Percentiles rank a stretch among this genome's conserved stretches.
Evolutionary conservation across 2,888 invertebrate species (phyloP).

Genomic region (Polyommatus iphigenia): DNA sequence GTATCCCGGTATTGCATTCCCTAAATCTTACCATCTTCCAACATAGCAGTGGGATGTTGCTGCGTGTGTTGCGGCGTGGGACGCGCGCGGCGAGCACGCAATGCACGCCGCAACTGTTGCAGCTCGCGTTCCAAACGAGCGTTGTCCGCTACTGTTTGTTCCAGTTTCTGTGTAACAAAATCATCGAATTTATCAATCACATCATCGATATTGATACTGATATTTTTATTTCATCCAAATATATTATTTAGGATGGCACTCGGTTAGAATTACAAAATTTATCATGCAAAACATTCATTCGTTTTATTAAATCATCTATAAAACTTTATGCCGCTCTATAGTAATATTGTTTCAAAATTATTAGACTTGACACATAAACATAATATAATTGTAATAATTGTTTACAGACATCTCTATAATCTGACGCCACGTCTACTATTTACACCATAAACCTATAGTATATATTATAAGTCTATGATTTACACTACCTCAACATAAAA

Average conservation of each 20-base stretch:
- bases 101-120: slow-evolving; percentile 89
- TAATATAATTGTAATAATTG: no score
- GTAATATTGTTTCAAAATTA: not conserved
- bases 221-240: not conserved
- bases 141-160: slow-evolving; percentile 95
- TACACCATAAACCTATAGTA: slow-evolving; percentile 11
- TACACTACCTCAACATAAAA: not conserved
- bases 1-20: no score
- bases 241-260: not conserved
- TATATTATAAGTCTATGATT: no score
- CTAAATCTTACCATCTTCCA: slow-evolving; percentile 83
- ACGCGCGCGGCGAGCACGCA: slow-evolving; percentile 83
- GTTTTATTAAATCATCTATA: not conserved
- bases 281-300: slow-evolving; percentile 16
- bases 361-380: not conserved
- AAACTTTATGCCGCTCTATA: not conserved
- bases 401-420: not conserved
- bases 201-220: not conserved
- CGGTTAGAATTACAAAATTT: not conserved
- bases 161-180: slow-evolving; percentile 83
- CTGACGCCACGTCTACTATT: not conserved
- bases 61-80: slow-evolving; percentile 42
- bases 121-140: slow-evolving; percentile 93
- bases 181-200: slow-evolving; percentile 2
- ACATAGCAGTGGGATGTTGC: slow-evolving; percentile 79